phyloP scores from a whole-genome alignment of 2,888 invertebrate species.

The Palloptera scutellata region DNA sequence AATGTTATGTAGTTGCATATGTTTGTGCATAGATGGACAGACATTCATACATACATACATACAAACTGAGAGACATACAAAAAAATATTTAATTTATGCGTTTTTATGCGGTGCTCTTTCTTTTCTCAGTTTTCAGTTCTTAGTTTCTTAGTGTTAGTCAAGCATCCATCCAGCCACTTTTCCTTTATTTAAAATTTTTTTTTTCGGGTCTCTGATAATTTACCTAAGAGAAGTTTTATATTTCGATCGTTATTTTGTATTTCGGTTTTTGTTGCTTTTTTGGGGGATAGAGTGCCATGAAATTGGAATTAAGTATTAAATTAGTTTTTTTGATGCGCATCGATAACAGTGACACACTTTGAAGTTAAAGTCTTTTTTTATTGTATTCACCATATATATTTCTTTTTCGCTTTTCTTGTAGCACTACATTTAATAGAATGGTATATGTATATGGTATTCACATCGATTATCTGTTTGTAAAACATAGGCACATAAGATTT shows the following conservation, averaged over 20 bases:
- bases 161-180: slow-evolving; percentile 11
- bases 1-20: background rate
- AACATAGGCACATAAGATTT: background rate
- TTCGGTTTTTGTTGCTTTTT: background rate
- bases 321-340: slow-evolving; percentile 19
- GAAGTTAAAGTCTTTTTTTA: background rate
- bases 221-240: background rate
- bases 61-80: slow-evolving; percentile 1
- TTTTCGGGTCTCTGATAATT: slow-evolving; percentile 6
- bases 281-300: slow-evolving; percentile 5
- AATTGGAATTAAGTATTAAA: slow-evolving; percentile 24
- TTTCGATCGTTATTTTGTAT: background rate
- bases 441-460: no score
- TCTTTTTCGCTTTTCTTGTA: no score
- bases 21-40: background rate
- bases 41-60: background rate
- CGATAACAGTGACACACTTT: slow-evolving; percentile 25
- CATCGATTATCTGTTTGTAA: background rate
- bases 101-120: background rate
- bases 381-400: no score
- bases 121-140: background rate
- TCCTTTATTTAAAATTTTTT: background rate
- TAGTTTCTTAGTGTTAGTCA: slow-evolving; percentile 14
- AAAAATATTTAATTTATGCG: slow-evolving; percentile 18
- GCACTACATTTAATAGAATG: background rate